Base-by-base conservation (phyloP, 2,113 vertebrate genomes). In the Nanorana parkeri region DNA sequence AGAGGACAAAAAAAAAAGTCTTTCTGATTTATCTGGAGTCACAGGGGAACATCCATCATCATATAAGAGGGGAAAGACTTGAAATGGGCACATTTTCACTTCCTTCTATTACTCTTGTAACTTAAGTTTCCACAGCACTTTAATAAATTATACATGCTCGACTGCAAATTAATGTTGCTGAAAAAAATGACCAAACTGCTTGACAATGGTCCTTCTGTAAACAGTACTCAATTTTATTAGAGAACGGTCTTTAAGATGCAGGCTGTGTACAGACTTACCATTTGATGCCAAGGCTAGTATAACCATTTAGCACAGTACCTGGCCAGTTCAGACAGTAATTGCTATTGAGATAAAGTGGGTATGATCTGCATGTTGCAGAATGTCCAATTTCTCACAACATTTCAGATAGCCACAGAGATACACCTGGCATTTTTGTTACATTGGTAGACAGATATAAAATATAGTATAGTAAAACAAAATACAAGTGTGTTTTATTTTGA, bases 1-100 rank as follows among this genome's bases (percentile, higher is more conserved):
- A 81, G 78, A 26, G 56, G 55, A 71, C 56, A 7, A 36, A 36
- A 41, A 75, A 72, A 81, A 72, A 80, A 80, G n/a, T 68, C 13
- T 78, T 23, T 72, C 56, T 24, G 56, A 72, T 81, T 72, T 81
- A 72, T 28, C 24, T n/a, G 47, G 68, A 63, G 23, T 64, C 41
- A 21, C 21, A 60, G 41, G 5, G 24, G 56, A 64, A 56, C 68
- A 81, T 81, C 26, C 26, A 81, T 81, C 56, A 81, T 75, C 72
- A 36, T 75, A 29, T 23, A 61, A 75, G 56, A 75, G 72, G 72
- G 61, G 55, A 23, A 61, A 74, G 19, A 54, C 76, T 54, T 23
- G 19, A 67, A 66, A 78, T 54, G 63, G 61, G 11, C 51, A 66
- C 41, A 65, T 54, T 67, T 67, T 55, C 19, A 65, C 26, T 21